A percentile compares a stretch with the other conserved stretches of the same genome.
Evolutionary conservation across 1,140 invertebrate species (phyloP).

Genomic region (Zeugodacus cucurbitae): DNA sequence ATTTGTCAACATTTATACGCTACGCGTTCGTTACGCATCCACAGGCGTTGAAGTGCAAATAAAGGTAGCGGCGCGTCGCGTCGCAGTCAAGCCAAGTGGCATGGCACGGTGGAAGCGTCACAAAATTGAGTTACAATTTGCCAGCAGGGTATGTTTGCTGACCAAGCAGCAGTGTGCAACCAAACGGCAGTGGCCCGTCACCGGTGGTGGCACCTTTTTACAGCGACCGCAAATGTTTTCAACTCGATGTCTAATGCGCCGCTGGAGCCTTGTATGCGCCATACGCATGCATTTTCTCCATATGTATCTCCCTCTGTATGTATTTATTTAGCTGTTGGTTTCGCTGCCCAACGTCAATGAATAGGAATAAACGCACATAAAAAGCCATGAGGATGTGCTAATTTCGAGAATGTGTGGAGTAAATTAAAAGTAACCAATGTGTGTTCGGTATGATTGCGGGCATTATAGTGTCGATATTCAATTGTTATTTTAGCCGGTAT

Average conservation of each 20-base stretch:
- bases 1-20: constrained; percentile 60
- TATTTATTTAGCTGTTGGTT: not conserved
- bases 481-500: not conserved
- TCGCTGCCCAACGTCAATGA: not conserved
- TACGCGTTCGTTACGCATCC: constrained; percentile 2
- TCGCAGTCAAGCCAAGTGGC: not conserved
- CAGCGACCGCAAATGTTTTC: not conserved
- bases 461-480: not conserved
- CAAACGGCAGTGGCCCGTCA: not conserved
- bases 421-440: not conserved
- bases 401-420: not conserved
- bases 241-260: not conserved
- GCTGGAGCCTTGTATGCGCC: not conserved
- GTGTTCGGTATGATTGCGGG: not conserved
- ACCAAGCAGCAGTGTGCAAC: not conserved
- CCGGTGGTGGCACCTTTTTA: not conserved
- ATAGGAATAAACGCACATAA: constrained; percentile 10
- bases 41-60: not conserved
- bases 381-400: constrained; percentile 24
- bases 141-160: constrained; percentile 13
- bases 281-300: not conserved
- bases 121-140: constrained; percentile 34
- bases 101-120: not conserved
- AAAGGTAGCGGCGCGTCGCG: not conserved
- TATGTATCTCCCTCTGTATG: not conserved